These are phyloP conservation scores for Pteronotus mesoamericanus DNA, from an alignment of 2,797 vertebrate genomes.

Conservation along the genomic window DNA sequence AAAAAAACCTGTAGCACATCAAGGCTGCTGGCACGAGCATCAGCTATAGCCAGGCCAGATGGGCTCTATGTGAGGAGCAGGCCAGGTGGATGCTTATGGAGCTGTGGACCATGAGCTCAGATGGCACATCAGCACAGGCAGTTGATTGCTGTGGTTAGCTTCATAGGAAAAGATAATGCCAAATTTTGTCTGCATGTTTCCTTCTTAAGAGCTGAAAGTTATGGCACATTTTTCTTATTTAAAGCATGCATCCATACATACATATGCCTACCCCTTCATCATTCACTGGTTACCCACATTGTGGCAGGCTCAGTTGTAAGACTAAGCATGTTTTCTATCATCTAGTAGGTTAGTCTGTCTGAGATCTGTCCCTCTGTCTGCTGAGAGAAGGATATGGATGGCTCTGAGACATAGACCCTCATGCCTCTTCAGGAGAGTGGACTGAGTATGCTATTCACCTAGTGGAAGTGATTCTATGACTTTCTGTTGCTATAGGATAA, in stretches of 20 bases:
- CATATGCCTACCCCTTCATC: not conserved
- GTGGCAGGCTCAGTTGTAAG: not conserved
- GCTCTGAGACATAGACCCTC: not conserved
- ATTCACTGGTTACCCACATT: not conserved
- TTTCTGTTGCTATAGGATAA: not conserved
- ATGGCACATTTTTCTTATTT: not conserved
- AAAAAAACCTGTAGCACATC: not conserved
- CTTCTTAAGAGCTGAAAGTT: not conserved
- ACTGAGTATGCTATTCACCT: not conserved
- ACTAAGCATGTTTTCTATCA: not conserved
- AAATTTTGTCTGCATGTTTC: not conserved
- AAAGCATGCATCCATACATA: not conserved
- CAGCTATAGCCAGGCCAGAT: not conserved
- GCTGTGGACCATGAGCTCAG: not conserved
- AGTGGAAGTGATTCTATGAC: not conserved
- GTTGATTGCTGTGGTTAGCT: too few species aligned
- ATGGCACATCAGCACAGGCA: not conserved
- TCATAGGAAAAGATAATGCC: not conserved
- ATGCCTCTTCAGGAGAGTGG: not conserved
- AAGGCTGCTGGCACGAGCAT: not conserved
- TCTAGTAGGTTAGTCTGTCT: not conserved
- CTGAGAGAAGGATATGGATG: not conserved
- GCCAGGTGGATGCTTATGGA: not conserved
- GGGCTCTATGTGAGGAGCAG: not conserved
- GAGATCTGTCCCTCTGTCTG: not conserved